A percentile compares a stretch with the other conserved stretches of the same genome.
phyloP scores from a whole-genome alignment of 2,888 invertebrate species.

The Tupiocoris notatus region DNA sequence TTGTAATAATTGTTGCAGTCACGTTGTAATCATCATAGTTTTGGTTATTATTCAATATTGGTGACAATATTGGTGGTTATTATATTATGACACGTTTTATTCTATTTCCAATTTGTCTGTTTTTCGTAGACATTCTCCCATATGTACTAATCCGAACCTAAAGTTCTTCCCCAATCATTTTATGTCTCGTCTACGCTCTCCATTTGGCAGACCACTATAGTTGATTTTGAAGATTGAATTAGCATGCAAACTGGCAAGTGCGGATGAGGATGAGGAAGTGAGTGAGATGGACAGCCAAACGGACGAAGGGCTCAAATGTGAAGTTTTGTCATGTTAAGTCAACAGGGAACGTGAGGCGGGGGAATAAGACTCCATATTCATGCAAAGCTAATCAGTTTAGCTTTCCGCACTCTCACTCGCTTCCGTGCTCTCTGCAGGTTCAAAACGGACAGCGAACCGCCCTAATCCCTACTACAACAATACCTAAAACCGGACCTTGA shows the following conservation, averaged over 20 bases:
- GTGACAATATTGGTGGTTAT: too few relatives aligned
- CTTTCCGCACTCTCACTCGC: neutral
- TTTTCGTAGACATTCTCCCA: too few relatives aligned
- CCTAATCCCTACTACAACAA: neutral
- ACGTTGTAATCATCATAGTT: too few relatives aligned
- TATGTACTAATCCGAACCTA: too few relatives aligned
- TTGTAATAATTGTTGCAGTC: too few relatives aligned
- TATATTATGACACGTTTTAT: too few relatives aligned
- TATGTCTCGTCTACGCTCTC: too few relatives aligned
- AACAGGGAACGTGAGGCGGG: neutral
- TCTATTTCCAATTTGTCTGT: too few relatives aligned
- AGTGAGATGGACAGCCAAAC: constrained; percentile 27
- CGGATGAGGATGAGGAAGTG: neutral
- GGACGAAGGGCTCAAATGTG: constrained; percentile 10
- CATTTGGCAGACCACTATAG: too few relatives aligned
- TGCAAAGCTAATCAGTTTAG: neutral
- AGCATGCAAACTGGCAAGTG: constrained; percentile 25
- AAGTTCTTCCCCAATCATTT: too few relatives aligned
- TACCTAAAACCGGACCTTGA: neutral
- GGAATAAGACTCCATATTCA: neutral
- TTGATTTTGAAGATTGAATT: constrained; percentile 31
- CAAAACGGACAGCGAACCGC: neutral
- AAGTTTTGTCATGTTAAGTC: constrained; percentile 33
- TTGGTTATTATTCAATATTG: too few relatives aligned
- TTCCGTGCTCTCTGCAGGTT: neutral